A percentile compares a stretch with the other conserved stretches of the same genome.
phyloP scores from a whole-genome alignment of 2,888 invertebrate species.

The Acronicta alni region DNA sequence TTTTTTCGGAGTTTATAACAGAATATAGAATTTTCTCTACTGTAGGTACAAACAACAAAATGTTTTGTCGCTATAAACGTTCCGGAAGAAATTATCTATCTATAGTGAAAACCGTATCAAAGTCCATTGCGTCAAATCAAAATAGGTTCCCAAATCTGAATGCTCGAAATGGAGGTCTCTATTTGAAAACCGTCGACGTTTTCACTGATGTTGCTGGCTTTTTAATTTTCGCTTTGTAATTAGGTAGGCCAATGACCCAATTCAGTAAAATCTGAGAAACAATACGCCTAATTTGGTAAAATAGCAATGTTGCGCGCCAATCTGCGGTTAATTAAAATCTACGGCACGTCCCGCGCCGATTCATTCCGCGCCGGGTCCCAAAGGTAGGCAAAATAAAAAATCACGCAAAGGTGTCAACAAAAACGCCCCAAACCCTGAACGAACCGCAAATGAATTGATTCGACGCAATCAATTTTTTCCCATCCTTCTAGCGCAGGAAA shows the following conservation, averaged over 20 bases:
- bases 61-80: no score
- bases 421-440: constrained; percentile 67
- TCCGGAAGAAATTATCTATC: no score
- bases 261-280: background rate
- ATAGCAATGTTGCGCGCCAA: constrained; percentile 40
- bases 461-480: constrained; percentile 84
- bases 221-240: no score
- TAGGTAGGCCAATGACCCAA: background rate
- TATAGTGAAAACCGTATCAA: no score
- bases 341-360: constrained; percentile 55
- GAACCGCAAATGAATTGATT: constrained; percentile 83
- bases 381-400: constrained; percentile 66
- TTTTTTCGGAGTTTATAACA: no score
- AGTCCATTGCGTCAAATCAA: no score
- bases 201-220: no score
- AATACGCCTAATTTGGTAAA: constrained; percentile 35
- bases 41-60: no score
- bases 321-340: constrained; percentile 69
- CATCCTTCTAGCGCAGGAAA: constrained; percentile 44
- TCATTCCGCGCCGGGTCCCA: constrained; percentile 19
- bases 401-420: constrained; percentile 75
- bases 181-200: no score
- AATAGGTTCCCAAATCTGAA: no score
- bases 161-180: no score
- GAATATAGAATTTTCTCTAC: no score